Percentiles rank a stretch among this genome's conserved stretches.
These are phyloP conservation scores for Nasonia oneida DNA, from an alignment of 2,888 invertebrate species.

Conservation along the genomic window DNA sequence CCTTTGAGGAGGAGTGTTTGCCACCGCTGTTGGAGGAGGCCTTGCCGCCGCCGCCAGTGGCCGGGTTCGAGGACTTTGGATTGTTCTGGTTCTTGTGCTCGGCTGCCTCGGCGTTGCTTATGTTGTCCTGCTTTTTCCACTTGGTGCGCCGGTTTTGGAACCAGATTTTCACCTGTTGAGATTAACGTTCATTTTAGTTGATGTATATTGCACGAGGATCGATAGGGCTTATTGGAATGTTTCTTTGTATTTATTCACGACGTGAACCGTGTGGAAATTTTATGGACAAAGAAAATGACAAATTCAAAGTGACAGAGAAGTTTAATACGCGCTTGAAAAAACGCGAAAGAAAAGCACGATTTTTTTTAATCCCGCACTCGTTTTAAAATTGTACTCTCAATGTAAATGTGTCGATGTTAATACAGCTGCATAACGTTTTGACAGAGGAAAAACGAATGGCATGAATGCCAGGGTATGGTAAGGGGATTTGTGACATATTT, in stretches of 20 bases:
- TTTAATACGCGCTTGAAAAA: background rate
- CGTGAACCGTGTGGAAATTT: background rate
- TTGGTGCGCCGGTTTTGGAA: slow-evolving; percentile 98
- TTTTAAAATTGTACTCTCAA: slow-evolving; percentile 17
- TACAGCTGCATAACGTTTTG: background rate
- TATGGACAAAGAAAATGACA: too few relatives aligned
- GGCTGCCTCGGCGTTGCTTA: slow-evolving; percentile 92
- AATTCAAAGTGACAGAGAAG: too few relatives aligned
- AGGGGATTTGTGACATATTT: background rate
- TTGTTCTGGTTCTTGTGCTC: slow-evolving; percentile 85
- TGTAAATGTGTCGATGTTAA: background rate
- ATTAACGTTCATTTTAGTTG: background rate
- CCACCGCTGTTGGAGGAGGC: background rate
- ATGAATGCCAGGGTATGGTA: background rate
- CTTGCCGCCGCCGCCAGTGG: background rate
- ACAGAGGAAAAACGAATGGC: background rate
- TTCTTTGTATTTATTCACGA: too few relatives aligned
- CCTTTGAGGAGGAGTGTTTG: slow-evolving; percentile 28
- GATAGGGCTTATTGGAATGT: too few relatives aligned
- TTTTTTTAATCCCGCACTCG: background rate
- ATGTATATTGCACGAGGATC: background rate
- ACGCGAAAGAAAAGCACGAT: background rate
- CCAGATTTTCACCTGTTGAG: slow-evolving; percentile 95
- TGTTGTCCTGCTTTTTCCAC: slow-evolving; percentile 99
- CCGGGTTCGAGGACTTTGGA: slow-evolving; percentile 49